These are phyloP conservation scores for Aspidiotus rigidus DNA, from an alignment of 2,888 invertebrate species.

Conservation along the genomic window DNA sequence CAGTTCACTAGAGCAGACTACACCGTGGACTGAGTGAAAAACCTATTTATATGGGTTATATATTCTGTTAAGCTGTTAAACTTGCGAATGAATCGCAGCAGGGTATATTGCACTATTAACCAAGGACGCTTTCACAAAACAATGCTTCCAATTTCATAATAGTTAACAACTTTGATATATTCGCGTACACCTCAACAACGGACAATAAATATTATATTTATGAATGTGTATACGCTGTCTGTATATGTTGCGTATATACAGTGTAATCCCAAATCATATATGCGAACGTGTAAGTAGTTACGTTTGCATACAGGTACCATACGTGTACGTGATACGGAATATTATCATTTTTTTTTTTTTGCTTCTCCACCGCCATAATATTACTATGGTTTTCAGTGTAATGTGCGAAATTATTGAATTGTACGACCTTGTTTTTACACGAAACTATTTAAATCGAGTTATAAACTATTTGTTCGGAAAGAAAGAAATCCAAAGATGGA, in stretches of 20 bases:
- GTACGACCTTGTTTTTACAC: no score
- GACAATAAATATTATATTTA: slow-evolving; percentile 25
- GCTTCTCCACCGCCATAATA: not conserved
- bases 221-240: not conserved
- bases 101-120: slow-evolving; percentile 19
- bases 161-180: slow-evolving; percentile 2
- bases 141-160: slow-evolving; percentile 32
- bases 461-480: no score
- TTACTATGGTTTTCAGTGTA: no score
- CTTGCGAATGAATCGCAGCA: slow-evolving; percentile 7
- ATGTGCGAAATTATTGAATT: no score
- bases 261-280: slow-evolving; percentile 25
- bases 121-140: slow-evolving; percentile 33
- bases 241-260: slow-evolving; percentile 2
- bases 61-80: not conserved
- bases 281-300: slow-evolving; percentile 5
- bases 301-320: slow-evolving; percentile 2
- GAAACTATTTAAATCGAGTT: no score
- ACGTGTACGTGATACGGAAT: slow-evolving; percentile 14
- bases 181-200: slow-evolving; percentile 13
- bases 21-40: no score
- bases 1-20: no score
- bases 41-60: slow-evolving; percentile 3
- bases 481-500: no score
- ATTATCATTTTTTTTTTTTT: not conserved